These are phyloP conservation scores for Hylomyscus alleni DNA, from an alignment of 2,797 vertebrate species.

Conservation along the genomic window DNA sequence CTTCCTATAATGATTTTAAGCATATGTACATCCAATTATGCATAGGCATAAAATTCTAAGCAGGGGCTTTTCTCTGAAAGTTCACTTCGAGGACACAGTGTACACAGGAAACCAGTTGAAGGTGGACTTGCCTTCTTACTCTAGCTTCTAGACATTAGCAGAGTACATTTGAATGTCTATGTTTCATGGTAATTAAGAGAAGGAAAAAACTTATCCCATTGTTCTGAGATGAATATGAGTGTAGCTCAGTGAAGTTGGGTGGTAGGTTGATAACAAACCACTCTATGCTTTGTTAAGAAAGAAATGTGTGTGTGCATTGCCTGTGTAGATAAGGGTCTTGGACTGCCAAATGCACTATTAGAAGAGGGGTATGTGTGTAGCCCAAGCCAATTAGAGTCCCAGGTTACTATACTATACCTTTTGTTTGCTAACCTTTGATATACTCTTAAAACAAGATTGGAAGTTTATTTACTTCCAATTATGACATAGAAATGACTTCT, in stretches of 20 bases:
- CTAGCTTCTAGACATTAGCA: not conserved
- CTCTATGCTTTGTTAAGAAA: not conserved
- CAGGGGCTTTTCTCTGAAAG: not conserved
- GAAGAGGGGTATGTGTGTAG: not conserved
- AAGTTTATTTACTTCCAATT: slow-evolving; percentile 17
- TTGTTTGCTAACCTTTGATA: not conserved
- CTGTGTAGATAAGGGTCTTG: too few species aligned
- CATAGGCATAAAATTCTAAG: not conserved
- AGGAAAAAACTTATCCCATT: not conserved
- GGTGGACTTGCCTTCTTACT: not conserved
- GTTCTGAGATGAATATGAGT: not conserved
- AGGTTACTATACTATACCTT: not conserved
- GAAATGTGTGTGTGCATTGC: not conserved
- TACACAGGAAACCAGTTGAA: not conserved
- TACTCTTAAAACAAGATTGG: slow-evolving; percentile 15
- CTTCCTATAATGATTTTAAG: not conserved
- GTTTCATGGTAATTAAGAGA: not conserved
- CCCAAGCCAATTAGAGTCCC: not conserved
- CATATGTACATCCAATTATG: not conserved
- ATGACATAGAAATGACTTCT: not conserved
- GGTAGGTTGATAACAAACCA: not conserved
- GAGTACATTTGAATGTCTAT: not conserved
- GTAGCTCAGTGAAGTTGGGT: not conserved
- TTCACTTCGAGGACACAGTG: slow-evolving; percentile 7
- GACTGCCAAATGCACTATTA: not conserved